phyloP scores from a whole-genome alignment of 2,888 invertebrate species.

The Eurois occulta region DNA sequence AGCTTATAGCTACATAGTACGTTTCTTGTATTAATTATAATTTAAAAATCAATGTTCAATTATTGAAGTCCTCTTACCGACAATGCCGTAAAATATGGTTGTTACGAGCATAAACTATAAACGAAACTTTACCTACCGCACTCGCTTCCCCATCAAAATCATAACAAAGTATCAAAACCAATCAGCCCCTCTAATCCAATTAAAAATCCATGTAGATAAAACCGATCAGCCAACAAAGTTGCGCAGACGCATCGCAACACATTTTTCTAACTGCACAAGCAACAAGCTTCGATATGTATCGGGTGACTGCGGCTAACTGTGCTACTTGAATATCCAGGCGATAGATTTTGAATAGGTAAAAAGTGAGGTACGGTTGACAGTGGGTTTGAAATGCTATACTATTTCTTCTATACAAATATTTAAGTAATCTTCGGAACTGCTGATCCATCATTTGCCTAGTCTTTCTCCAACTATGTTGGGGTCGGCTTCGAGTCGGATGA shows the following conservation, averaged over 20 bases:
- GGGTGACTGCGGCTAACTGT: slow-evolving; percentile 58
- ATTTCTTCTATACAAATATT: not conserved
- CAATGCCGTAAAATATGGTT: not conserved
- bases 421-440: no score
- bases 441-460: no score
- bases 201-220: slow-evolving; percentile 17
- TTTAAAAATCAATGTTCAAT: not conserved
- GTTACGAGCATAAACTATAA: not conserved
- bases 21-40: no score
- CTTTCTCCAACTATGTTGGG: no score
- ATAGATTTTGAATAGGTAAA: slow-evolving; percentile 67
- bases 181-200: not conserved
- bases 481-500: no score
- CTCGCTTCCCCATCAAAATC: not conserved
- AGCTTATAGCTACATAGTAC: no score
- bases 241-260: slow-evolving; percentile 48
- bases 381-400: slow-evolving; percentile 19
- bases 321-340: slow-evolving; percentile 33
- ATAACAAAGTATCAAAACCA: not conserved
- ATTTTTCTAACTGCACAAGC: slow-evolving; percentile 70
- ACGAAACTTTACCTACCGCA: not conserved
- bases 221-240: slow-evolving; percentile 20
- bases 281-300: slow-evolving; percentile 60
- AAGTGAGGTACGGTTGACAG: slow-evolving; percentile 35
- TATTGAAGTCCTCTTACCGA: not conserved